These are phyloP conservation scores for Troglohyphantes excavatus DNA, from an alignment of 2,888 invertebrate species.

Conservation along the genomic window DNA sequence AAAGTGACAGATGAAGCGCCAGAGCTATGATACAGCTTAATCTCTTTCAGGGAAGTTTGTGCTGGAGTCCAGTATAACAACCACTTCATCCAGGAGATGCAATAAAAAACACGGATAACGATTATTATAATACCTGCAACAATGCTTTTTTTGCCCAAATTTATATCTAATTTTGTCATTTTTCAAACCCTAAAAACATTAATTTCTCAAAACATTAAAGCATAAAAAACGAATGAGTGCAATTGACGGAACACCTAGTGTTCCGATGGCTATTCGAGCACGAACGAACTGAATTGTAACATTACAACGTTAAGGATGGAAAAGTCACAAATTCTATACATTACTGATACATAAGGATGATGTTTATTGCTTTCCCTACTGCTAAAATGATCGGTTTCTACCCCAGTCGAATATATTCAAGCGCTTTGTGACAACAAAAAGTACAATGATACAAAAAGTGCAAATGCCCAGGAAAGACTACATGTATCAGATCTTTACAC, in stretches of 20 bases:
- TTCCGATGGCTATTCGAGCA: conserved; percentile 19
- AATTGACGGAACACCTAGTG: too few species aligned
- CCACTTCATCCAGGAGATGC: neutral
- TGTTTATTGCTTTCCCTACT: conserved; percentile 39
- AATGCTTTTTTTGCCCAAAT: conserved; percentile 20
- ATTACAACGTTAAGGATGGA: conserved; percentile 24
- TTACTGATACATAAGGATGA: conserved; percentile 21
- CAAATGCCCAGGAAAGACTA: conserved; percentile 52
- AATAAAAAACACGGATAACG: neutral
- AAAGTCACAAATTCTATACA: conserved; percentile 30
- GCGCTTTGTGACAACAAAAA: conserved; percentile 45
- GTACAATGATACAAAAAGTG: conserved; percentile 7
- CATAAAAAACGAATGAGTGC: conserved; percentile 50
- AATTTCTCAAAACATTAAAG: conserved; percentile 23
- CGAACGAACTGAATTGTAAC: conserved; percentile 25
- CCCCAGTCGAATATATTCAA: conserved; percentile 40
- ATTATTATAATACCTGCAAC: neutral
- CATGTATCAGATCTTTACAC: conserved; percentile 43
- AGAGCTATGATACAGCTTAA: neutral
- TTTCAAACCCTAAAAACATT: conserved; percentile 37
- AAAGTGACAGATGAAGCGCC: neutral
- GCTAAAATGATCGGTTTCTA: conserved; percentile 51
- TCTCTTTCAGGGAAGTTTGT: neutral
- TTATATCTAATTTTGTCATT: conserved; percentile 16
- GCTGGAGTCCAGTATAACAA: neutral